A percentile compares a stretch with the other conserved stretches of the same genome.
Conservation (phyloP, 2,888 invertebrate genomes). For the Chrysolina oricalcia region DNA sequence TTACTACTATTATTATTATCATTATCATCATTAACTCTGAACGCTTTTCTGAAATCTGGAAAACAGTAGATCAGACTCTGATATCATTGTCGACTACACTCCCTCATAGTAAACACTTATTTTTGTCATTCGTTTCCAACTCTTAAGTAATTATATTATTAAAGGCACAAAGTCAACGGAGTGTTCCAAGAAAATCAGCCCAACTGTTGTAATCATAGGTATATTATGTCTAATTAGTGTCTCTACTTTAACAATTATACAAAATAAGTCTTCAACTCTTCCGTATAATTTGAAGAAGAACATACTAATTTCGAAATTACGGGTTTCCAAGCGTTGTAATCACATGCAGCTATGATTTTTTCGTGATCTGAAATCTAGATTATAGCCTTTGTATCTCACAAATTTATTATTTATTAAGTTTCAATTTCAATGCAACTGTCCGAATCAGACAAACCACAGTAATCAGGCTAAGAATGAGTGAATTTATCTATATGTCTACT, state of each 20-base stretch:
- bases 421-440: not conserved
- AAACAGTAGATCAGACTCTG: no score
- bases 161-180: not conserved
- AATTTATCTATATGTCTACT: not conserved
- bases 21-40: no score
- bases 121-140: not conserved
- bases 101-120: not conserved
- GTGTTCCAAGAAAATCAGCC: conserved; percentile 32
- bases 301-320: conserved; percentile 50
- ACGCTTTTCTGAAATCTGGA: no score
- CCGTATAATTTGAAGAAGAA: conserved; percentile 35
- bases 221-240: conserved; percentile 33
- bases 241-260: conserved; percentile 26
- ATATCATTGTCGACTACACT: no score
- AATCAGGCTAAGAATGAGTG: conserved; percentile 1
- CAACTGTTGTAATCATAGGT: conserved; percentile 27
- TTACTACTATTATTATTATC: no score
- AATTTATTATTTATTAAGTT: not conserved
- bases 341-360: conserved; percentile 46
- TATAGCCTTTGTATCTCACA: not conserved
- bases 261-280: conserved; percentile 38
- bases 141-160: not conserved
- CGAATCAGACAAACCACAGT: not conserved
- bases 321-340: conserved; percentile 49
- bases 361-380: not conserved